phyloP scores from a whole-genome alignment of 2,113 vertebrate genomes.

The Xyliphius kryptos region DNA sequence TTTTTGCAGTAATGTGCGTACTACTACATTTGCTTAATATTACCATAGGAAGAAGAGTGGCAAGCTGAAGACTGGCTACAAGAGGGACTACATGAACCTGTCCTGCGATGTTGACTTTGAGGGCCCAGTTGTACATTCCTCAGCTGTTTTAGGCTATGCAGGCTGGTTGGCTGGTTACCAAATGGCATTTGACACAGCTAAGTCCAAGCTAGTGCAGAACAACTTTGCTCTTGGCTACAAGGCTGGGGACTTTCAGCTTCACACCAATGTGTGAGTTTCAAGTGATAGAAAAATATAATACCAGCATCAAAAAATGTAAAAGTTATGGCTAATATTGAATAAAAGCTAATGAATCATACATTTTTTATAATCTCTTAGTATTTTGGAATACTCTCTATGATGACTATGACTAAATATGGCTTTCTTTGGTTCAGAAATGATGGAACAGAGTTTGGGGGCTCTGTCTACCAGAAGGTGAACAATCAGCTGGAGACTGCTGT shows the following conservation, averaged over 20 bases:
- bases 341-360: too few species aligned
- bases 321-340: too few species aligned
- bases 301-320: too few species aligned
- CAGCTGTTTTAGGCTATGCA: constrained; percentile 83
- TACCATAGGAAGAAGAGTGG: constrained; percentile 86
- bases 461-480: constrained; percentile 94
- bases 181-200: constrained; percentile 92
- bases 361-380: too few species aligned
- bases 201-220: constrained; percentile 86
- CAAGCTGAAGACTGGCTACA: constrained; percentile 90
- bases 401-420: too few species aligned
- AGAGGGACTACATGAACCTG: constrained; percentile 81
- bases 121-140: constrained; percentile 82
- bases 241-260: constrained; percentile 89
- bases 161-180: constrained; percentile 94
- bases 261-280: constrained; percentile 88
- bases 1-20: background rate
- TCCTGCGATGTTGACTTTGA: constrained; percentile 87
- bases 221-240: constrained; percentile 89
- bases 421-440: constrained; percentile 72
- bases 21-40: constrained; percentile 18
- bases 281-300: background rate
- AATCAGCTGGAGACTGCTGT: constrained; percentile 83
- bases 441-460: constrained; percentile 90
- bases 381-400: too few species aligned